phyloP scores from a whole-genome alignment of 2,888 invertebrate species.

The Chloromyia formosa region DNA sequence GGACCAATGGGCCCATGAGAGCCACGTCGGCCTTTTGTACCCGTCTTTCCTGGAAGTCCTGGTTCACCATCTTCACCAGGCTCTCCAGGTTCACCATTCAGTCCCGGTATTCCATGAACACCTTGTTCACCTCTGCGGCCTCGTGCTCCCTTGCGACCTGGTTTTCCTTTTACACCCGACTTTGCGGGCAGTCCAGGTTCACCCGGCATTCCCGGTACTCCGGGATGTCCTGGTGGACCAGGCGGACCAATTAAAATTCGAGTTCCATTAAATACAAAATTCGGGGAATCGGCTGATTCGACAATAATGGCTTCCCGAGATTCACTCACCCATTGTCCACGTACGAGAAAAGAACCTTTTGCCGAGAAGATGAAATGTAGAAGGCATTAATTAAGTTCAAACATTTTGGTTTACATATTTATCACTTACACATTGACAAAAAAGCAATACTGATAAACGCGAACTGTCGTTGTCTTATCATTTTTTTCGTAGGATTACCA shows the following conservation, averaged over 20 bases:
- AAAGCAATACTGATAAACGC: neutral
- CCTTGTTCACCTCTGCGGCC: neutral
- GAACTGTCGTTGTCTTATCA: neutral
- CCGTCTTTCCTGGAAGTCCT: neutral
- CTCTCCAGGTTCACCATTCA: conserved; percentile 1
- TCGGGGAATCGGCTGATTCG: conserved; percentile 25
- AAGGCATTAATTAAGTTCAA: neutral
- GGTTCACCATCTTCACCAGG: conserved; percentile 13
- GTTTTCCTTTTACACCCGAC: neutral
- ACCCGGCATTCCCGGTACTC: neutral
- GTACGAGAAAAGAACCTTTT: neutral
- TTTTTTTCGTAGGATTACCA: neutral
- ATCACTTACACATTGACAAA: conserved; percentile 4
- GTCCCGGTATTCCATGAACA: conserved; percentile 7
- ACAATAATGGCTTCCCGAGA: conserved; percentile 31
- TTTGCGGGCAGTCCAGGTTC: neutral
- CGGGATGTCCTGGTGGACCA: conserved; percentile 18
- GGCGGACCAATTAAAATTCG: conserved; percentile 2
- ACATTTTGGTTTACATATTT: neutral
- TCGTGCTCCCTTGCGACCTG: neutral
- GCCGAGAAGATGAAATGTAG: neutral
- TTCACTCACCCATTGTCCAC: conserved; percentile 15
- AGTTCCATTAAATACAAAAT: neutral
- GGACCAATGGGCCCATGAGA: neutral
- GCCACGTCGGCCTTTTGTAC: neutral